These are phyloP conservation scores for Ips nitidus DNA, from an alignment of 1,140 invertebrate species.

Conservation along the genomic window DNA sequence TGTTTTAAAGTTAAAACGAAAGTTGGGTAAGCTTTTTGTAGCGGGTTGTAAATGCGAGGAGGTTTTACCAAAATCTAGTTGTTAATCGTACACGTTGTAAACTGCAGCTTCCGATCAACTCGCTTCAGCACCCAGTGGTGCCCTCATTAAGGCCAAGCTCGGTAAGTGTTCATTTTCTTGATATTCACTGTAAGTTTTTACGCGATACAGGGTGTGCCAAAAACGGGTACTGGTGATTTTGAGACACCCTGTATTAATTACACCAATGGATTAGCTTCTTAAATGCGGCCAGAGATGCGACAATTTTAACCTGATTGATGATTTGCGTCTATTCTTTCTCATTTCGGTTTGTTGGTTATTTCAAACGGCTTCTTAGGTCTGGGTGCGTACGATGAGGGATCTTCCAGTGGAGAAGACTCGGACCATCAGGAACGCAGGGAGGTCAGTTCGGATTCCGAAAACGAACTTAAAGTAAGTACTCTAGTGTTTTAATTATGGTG, in stretches of 20 bases:
- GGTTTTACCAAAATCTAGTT: neutral
- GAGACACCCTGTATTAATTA: neutral
- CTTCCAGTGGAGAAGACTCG: constrained; percentile 42
- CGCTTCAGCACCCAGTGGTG: constrained; percentile 49
- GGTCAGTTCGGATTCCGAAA: constrained; percentile 43
- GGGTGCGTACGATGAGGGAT: constrained; percentile 47
- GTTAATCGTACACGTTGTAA: constrained; percentile 40
- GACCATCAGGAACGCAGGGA: constrained; percentile 36
- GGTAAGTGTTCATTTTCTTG: constrained; percentile 43
- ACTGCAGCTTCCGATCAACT: constrained; percentile 50
- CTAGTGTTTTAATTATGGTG: neutral
- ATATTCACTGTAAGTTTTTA: neutral
- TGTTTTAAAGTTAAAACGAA: neutral
- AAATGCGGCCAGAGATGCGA: neutral
- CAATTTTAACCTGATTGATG: too few species aligned
- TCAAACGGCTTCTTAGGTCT: constrained; percentile 38
- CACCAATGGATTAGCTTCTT: neutral
- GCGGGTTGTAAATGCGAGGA: constrained; percentile 3
- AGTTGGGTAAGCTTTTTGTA: constrained; percentile 22
- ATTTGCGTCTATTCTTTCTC: too few species aligned
- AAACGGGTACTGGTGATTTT: neutral
- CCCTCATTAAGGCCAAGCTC: constrained; percentile 47
- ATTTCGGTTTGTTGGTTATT: neutral
- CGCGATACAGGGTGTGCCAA: neutral
- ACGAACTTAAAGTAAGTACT: constrained; percentile 44